phyloP scores from a whole-genome alignment of 2,888 invertebrate genomes.

The Hymenopus coronatus region DNA sequence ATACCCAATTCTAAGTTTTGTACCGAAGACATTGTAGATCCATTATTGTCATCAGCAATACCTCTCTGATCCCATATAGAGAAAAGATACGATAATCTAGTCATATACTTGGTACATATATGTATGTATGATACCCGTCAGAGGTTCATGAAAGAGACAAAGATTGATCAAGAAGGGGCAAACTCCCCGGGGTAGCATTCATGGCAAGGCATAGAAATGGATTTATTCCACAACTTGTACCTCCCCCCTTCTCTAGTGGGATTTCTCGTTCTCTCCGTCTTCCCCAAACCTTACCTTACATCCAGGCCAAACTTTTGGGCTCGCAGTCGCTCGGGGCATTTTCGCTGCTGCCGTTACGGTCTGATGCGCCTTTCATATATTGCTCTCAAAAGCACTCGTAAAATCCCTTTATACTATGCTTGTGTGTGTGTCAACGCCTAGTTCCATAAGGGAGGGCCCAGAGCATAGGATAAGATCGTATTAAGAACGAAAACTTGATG shows the following conservation, averaged over 20 bases:
- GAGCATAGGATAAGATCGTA: neutral
- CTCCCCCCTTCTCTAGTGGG: neutral
- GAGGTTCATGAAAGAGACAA: neutral
- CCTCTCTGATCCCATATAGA: too few relatives aligned
- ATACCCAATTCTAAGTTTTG: too few relatives aligned
- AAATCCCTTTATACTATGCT: neutral
- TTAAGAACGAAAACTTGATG: neutral
- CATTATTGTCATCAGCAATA: too few relatives aligned
- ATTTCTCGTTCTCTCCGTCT: too few relatives aligned
- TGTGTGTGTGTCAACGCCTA: neutral
- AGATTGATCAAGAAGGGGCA: slow-evolving; percentile 25
- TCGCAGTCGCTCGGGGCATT: neutral
- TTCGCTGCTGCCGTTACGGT: neutral
- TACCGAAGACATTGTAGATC: too few relatives aligned
- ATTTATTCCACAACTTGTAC: slow-evolving; percentile 29
- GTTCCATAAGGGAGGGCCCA: neutral
- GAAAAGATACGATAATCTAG: too few relatives aligned
- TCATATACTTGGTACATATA: neutral
- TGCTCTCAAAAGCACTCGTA: slow-evolving; percentile 9
- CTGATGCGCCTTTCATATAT: neutral
- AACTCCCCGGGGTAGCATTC: slow-evolving; percentile 22
- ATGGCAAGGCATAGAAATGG: slow-evolving; percentile 23
- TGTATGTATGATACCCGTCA: neutral
- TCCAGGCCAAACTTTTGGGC: neutral
- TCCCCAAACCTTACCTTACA: neutral